Base-by-base conservation (phyloP, 1,140 invertebrate species). In the Diplogasteroides magnus region DNA sequence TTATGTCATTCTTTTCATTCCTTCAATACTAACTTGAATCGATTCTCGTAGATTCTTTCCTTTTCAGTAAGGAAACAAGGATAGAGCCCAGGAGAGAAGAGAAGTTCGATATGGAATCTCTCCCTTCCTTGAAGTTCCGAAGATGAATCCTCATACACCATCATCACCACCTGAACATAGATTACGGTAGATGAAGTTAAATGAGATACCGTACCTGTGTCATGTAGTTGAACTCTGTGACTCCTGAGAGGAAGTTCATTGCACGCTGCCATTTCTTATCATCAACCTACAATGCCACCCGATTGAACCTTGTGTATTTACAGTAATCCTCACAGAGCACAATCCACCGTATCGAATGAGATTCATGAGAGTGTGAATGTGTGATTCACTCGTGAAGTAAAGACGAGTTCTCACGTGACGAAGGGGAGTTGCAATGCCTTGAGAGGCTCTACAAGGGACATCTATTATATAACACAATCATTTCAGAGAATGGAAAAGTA, bases 361-460 rank as follows among this genome's bases (percentile, higher is more conserved):
- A 13, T 94, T 98, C 59, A 99, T 87, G 65, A 99, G 85, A 3
- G 95, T 98, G 85, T 99, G 97, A 68, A 99, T 93, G 85, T 99
- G 97, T 83, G 93, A 96, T 86, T 99, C 97, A 83, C 93, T 97
- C 2, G 97, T 99, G 83, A 99, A 99, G 84, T 99, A 99, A 2
- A 99, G 86, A 15, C 97, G 87, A 1, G 95, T 97, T 31, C 95
- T 86, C 2, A 99, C 97, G 86, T 98, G 96, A 61, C 97, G 87
- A 61, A 95, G 93, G 61, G 96, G 96, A 83, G 94, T 95, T 60
- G 93, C 93, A 61, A 99, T 95, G 61, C 95, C 95, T 85, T 97
- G 93, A 6, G 94, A 97, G 60, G 81, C 80, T 61, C 80, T 74
- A 29, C 19, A 76, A 71, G 29, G 11, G 31, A 48, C 6, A n/a